These are phyloP conservation scores for Rhopilema esculentum DNA, from an alignment of 30 jellyfish, hydroid and myxozoan genomes.

Conservation along the genomic window DNA sequence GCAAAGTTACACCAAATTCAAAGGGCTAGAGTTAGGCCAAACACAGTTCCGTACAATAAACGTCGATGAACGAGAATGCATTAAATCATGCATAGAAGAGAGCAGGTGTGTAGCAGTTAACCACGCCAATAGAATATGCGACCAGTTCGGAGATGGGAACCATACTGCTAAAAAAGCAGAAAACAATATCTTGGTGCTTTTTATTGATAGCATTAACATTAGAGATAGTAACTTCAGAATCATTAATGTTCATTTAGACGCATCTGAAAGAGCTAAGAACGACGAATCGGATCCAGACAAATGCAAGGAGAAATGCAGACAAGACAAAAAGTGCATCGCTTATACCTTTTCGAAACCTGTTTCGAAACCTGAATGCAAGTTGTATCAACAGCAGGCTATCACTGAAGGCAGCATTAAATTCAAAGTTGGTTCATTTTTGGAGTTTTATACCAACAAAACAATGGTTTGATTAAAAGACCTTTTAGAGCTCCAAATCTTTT, in stretches of 20 bases:
- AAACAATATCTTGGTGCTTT: not conserved
- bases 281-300: not conserved
- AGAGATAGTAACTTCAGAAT: not conserved
- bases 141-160: not conserved
- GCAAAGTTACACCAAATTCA: slow-evolving; percentile 30
- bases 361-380: not conserved
- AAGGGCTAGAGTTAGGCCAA: slow-evolving; percentile 3
- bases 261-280: slow-evolving; percentile 8
- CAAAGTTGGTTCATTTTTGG: not conserved
- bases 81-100: slow-evolving; percentile 15
- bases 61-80: slow-evolving; percentile 12
- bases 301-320: slow-evolving; percentile 23
- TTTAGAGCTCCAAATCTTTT: no score
- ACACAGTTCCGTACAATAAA: not conserved
- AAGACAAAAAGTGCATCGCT: slow-evolving; percentile 24
- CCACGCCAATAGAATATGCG: not conserved
- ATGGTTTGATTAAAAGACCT: not conserved
- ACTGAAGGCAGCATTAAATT: slow-evolving; percentile 30
- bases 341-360: not conserved
- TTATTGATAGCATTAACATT: slow-evolving; percentile 20
- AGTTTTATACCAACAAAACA: slow-evolving; percentile 29
- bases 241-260: not conserved
- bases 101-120: slow-evolving; percentile 5
- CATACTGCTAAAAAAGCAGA: not conserved
- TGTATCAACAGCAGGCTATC: slow-evolving; percentile 15